Evolutionary conservation across 2,888 invertebrate species (phyloP), one percentile per base, ranked within the genome.

Genomic region (Tenthredo mesomela): DNA sequence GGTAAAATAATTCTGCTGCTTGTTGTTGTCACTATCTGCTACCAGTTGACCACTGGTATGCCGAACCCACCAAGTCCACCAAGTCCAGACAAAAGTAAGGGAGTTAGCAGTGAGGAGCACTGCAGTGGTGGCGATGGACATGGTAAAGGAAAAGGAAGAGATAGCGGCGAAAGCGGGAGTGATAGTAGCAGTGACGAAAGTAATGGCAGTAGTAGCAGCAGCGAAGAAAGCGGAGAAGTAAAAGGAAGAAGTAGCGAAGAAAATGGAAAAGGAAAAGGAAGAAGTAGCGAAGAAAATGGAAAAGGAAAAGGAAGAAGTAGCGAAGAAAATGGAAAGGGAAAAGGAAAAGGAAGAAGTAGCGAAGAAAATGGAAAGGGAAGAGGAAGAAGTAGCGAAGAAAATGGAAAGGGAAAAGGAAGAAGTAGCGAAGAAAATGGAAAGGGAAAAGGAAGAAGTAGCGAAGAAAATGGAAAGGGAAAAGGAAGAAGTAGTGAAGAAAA

Each of bases 31-130:
- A 58, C 80, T n/a, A 6, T 80, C 5, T 80, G 80, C 61, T 40
- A 80, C 61, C 80, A 80, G 58, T 29, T 9, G 15, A 61, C 58
- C 0, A 15, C 40, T 61, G 80, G 80, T 61, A 80, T 37, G 40
- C 80, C 80, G 1, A 40, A 10, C 1, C 78, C 15, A 50, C 7
- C 37, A 7, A 37, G 6, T 37, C 18, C 50, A 15, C 18, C 18
- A 1, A 15, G 0, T 50, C 15, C 50, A 0, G n/a, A 7, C n/a
- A 18, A 40, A 10, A 0, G 5, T 25, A 6, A 43, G 10, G 73
- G 10, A 21, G 9, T 7, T 10, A 9, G 43, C 5, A 21, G 21
- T 21, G 21, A 21, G 12, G 21, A 43, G 9, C 3, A 3, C 25
- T 18, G 29, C 18, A 18, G 33, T 33, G 33, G 33, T 10, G 33